A percentile compares a stretch with the other conserved stretches of the same genome.
These are phyloP conservation scores for Esperia sulphurella DNA, from an alignment of 2,888 invertebrate species.

Conservation along the genomic window DNA sequence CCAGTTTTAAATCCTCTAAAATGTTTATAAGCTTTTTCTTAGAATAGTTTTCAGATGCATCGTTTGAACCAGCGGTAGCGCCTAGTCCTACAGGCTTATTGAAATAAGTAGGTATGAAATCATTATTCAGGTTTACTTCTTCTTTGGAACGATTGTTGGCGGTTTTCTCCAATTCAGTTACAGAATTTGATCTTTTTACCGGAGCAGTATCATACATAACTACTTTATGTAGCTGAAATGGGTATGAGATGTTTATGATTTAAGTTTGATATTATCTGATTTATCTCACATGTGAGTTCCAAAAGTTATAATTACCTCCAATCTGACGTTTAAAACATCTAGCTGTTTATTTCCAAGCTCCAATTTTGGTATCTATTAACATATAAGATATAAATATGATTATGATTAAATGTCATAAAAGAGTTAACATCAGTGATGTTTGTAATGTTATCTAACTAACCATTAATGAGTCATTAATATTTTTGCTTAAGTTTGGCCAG, in stretches of 20 bases:
- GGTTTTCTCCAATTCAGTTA: slow-evolving; percentile 17
- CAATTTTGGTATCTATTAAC: slow-evolving; percentile 55
- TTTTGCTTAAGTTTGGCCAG: not conserved
- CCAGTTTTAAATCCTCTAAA: slow-evolving; percentile 52
- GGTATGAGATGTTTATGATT: no score
- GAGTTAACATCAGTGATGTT: not conserved
- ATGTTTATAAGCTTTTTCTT: slow-evolving; percentile 61
- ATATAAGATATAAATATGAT: slow-evolving; percentile 1
- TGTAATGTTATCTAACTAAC: not conserved
- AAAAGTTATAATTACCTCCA: slow-evolving; percentile 39
- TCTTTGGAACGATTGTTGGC: slow-evolving; percentile 17
- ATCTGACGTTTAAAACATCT: slow-evolving; percentile 41
- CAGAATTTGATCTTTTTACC: slow-evolving; percentile 16
- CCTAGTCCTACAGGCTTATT: slow-evolving; percentile 17
- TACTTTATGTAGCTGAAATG: slow-evolving; percentile 18
- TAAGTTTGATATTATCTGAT: no score
- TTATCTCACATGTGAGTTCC: no score
- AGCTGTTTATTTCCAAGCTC: slow-evolving; percentile 41
- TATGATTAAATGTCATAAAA: not conserved
- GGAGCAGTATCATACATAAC: slow-evolving; percentile 15
- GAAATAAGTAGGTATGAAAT: slow-evolving; percentile 38
- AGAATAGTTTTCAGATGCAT: slow-evolving; percentile 35
- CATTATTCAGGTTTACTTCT: slow-evolving; percentile 17
- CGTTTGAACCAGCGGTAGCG: not conserved
- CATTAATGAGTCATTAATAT: not conserved